Percentiles rank a stretch among this genome's conserved stretches.
phyloP scores from a whole-genome alignment of 2,888 invertebrate species.

The Bugulina stolonifera region DNA sequence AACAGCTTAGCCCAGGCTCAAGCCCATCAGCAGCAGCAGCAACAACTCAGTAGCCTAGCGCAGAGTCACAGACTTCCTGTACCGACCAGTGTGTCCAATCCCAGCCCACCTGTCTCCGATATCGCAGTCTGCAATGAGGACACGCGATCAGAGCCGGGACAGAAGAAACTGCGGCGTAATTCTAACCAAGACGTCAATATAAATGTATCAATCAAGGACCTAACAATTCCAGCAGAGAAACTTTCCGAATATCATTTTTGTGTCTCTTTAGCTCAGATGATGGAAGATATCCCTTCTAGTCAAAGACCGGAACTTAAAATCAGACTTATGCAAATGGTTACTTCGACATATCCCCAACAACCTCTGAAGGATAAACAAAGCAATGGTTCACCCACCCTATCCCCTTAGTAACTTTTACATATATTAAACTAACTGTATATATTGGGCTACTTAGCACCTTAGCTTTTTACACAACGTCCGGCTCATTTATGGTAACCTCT shows the following conservation, averaged over 20 bases:
- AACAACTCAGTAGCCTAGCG: background rate
- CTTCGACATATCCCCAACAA: background rate
- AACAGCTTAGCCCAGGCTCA: slow-evolving; percentile 22
- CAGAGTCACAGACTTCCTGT: background rate
- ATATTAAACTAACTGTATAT: too few species aligned
- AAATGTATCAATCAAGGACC: slow-evolving; percentile 10
- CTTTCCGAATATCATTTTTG: slow-evolving; percentile 17
- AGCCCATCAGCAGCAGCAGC: background rate
- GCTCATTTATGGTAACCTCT: too few species aligned
- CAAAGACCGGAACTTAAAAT: slow-evolving; percentile 11
- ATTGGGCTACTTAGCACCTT: too few species aligned
- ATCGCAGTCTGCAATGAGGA: background rate
- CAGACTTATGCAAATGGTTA: slow-evolving; percentile 10
- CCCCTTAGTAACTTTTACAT: too few species aligned
- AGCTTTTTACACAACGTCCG: too few species aligned
- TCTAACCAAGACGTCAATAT: slow-evolving; percentile 7
- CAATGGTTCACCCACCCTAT: background rate
- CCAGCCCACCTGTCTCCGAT: slow-evolving; percentile 10
- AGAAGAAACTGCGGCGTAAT: background rate
- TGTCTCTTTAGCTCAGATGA: slow-evolving; percentile 16
- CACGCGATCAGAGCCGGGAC: background rate
- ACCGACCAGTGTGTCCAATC: background rate
- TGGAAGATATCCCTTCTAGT: slow-evolving; percentile 4
- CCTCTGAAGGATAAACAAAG: background rate
- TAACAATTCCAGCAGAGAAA: slow-evolving; percentile 16